phyloP scores from a whole-genome alignment of 1,140 invertebrate genomes.

The Rhagoletis zephyria region DNA sequence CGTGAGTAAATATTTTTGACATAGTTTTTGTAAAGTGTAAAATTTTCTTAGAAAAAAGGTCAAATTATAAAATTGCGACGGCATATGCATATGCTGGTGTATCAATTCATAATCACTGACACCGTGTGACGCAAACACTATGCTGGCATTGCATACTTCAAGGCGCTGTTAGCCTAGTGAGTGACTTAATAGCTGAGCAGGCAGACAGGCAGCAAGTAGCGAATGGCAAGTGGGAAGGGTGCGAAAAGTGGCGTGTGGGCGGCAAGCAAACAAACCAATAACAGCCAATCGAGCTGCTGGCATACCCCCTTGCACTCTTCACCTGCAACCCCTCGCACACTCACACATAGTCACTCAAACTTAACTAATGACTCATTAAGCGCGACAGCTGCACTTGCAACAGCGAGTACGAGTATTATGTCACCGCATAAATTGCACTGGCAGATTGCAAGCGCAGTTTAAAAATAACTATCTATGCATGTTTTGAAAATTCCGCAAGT shows the following conservation, averaged over 20 bases:
- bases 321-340: background rate
- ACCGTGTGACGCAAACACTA: background rate
- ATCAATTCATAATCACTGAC: background rate
- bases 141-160: constrained; percentile 42
- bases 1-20: constrained; percentile 49
- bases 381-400: constrained; percentile 11
- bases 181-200: background rate
- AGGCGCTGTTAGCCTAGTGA: constrained; percentile 1
- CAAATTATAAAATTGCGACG: background rate
- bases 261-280: background rate
- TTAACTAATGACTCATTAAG: constrained; percentile 43
- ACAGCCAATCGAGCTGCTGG: background rate
- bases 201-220: background rate
- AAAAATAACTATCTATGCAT: constrained; percentile 36
- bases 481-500: background rate
- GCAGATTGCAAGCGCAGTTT: constrained; percentile 14
- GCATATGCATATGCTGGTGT: background rate
- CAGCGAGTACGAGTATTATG: constrained; percentile 5
- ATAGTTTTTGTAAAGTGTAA: background rate
- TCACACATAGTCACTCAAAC: too few species aligned
- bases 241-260: background rate
- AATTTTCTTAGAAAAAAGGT: background rate
- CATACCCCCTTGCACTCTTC: background rate
- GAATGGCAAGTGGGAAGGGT: background rate
- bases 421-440: constrained; percentile 36